A percentile compares a stretch with the other conserved stretches of the same genome.
phyloP scores from a whole-genome alignment of 2,888 invertebrate genomes.

The Urechis unicinctus region DNA sequence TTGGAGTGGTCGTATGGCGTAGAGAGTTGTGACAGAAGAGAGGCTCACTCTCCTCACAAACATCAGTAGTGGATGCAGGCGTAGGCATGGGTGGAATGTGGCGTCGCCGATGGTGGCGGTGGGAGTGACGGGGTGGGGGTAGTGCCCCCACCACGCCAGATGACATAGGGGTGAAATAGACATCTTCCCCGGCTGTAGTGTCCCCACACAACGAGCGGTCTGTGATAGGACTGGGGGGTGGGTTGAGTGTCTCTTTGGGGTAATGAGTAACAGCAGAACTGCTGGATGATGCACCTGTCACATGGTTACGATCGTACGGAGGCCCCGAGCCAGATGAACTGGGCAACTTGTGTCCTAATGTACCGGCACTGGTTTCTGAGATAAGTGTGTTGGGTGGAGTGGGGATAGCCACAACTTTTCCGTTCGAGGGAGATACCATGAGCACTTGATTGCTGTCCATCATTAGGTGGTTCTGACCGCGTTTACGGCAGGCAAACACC shows the following conservation, averaged over 20 bases:
- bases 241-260: slow-evolving; percentile 77
- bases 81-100: slow-evolving; percentile 80
- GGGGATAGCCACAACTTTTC: neutral
- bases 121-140: slow-evolving; percentile 60
- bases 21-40: slow-evolving; percentile 14
- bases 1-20: neutral
- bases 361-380: neutral
- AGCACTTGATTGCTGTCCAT: slow-evolving; percentile 15
- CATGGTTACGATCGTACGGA: slow-evolving; percentile 60
- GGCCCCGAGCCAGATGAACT: neutral
- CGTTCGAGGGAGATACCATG: slow-evolving; percentile 3
- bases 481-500: slow-evolving; percentile 37
- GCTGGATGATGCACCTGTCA: slow-evolving; percentile 65
- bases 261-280: slow-evolving; percentile 59
- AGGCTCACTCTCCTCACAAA: slow-evolving; percentile 64
- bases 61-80: slow-evolving; percentile 89
- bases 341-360: neutral
- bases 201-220: slow-evolving; percentile 45
- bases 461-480: slow-evolving; percentile 24
- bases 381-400: neutral
- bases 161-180: neutral
- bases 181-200: neutral
- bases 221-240: slow-evolving; percentile 81
- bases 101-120: slow-evolving; percentile 16
- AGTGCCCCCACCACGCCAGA: neutral